Evolutionary conservation across 1,140 invertebrate species (phyloP).

Genomic region (Aphaenogaster ashmeadi): DNA sequence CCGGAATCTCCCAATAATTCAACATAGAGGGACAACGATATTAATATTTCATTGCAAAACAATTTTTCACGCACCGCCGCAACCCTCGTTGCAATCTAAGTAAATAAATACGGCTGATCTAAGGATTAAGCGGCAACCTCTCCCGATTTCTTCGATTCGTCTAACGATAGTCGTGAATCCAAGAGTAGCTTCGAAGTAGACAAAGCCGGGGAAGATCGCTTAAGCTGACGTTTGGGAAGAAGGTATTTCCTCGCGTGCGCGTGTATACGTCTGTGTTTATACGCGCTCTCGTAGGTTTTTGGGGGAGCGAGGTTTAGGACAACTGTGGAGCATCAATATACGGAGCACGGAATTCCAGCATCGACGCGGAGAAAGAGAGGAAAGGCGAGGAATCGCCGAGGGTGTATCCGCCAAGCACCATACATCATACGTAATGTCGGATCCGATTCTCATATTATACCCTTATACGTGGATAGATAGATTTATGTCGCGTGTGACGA

Average conservation of each 20-base stretch:
- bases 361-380: constrained; percentile 34
- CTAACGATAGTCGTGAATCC: constrained; percentile 32
- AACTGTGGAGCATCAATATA: constrained; percentile 85
- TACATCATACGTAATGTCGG: constrained; percentile 86
- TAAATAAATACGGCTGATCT: constrained; percentile 6
- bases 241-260: constrained; percentile 38
- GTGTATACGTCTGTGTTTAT: constrained; percentile 55
- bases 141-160: constrained; percentile 67
- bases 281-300: constrained; percentile 43
- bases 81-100: constrained; percentile 11
- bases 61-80: constrained; percentile 35
- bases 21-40: background rate
- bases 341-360: constrained; percentile 83
- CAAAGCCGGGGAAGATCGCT: constrained; percentile 23
- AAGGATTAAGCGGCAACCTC: constrained; percentile 21
- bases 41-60: constrained; percentile 49
- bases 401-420: constrained; percentile 83
- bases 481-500: constrained; percentile 72
- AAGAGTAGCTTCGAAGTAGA: constrained; percentile 41
- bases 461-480: constrained; percentile 76
- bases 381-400: constrained; percentile 73
- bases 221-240: constrained; percentile 47
- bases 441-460: constrained; percentile 86
- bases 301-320: constrained; percentile 64
- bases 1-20: constrained; percentile 17